A percentile compares a stretch with the other conserved stretches of the same genome.
Conservation (phyloP, 2,888 invertebrate species). For the Drosophila putrida region DNA sequence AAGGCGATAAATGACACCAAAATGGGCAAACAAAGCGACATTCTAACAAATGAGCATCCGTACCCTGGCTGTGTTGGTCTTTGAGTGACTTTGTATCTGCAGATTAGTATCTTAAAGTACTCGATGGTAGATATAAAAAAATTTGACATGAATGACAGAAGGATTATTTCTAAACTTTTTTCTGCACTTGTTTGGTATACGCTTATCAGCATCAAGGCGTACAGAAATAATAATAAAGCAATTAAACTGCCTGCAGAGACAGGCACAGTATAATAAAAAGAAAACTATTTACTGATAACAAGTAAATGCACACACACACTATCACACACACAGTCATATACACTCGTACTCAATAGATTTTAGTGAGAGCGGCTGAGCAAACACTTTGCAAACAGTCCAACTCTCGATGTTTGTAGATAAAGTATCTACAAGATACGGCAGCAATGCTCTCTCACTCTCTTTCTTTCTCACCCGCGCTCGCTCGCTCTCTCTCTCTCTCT, state of each 20-base stretch:
- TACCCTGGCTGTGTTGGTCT: constrained; percentile 8
- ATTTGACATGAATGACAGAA: not conserved
- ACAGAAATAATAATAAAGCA: constrained; percentile 47
- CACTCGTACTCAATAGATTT: constrained; percentile 16
- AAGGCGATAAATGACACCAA: constrained; percentile 61
- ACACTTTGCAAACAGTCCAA: constrained; percentile 60
- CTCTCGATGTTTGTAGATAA: constrained; percentile 67
- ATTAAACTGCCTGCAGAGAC: constrained; percentile 31
- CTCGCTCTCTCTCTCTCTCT: not conserved
- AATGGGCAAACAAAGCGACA: constrained; percentile 59
- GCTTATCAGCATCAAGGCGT: constrained; percentile 11
- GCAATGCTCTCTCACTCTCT: constrained; percentile 24
- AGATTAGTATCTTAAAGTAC: constrained; percentile 6
- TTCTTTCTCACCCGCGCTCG: constrained; percentile 10
- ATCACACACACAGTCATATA: constrained; percentile 14
- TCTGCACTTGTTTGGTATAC: not conserved
- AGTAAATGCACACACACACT: constrained; percentile 33
- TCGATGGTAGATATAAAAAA: not conserved
- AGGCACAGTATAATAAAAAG: constrained; percentile 12
- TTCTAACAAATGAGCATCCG: constrained; percentile 47
- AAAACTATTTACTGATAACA: constrained; percentile 81
- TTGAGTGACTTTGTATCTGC: constrained; percentile 16
- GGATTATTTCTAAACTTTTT: constrained; percentile 1
- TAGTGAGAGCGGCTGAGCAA: constrained; percentile 72
- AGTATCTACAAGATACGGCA: constrained; percentile 65